phyloP scores from a whole-genome alignment of 1,140 invertebrate species.

The Saccostrea cuccullata region DNA sequence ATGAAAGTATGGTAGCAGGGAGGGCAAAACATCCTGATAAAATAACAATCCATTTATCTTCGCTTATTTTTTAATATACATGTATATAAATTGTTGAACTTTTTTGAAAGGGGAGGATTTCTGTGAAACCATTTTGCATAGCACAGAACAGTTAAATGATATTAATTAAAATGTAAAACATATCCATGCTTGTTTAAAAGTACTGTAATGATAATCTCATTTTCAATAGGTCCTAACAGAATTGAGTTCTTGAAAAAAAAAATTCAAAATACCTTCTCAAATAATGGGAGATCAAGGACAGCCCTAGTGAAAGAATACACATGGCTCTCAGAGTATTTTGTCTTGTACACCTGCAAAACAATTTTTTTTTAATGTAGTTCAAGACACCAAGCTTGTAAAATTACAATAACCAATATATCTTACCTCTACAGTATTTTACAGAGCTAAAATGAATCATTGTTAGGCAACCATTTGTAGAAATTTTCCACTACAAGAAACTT shows the following conservation, averaged over 20 bases:
- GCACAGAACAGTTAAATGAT: background rate
- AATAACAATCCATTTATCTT: background rate
- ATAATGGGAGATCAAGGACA: slow-evolving; percentile 66
- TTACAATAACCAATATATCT: too few relatives aligned
- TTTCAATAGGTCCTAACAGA: too few relatives aligned
- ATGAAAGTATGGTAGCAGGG: slow-evolving; percentile 83
- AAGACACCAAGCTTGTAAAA: too few relatives aligned
- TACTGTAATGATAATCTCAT: too few relatives aligned
- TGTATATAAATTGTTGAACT: background rate
- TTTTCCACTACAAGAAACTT: too few relatives aligned
- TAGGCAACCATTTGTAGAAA: background rate
- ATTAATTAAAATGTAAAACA: too few relatives aligned
- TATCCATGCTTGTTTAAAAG: background rate
- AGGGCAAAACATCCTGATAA: slow-evolving; percentile 83
- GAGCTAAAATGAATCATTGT: too few relatives aligned
- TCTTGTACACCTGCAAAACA: slow-evolving; percentile 61
- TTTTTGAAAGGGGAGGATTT: too few relatives aligned
- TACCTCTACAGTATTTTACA: too few relatives aligned
- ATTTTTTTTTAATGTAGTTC: too few relatives aligned
- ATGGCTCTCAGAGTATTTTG: slow-evolving; percentile 46
- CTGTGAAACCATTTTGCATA: too few relatives aligned
- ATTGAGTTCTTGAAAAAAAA: too few relatives aligned
- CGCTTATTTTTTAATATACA: background rate
- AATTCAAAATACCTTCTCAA: slow-evolving; percentile 69
- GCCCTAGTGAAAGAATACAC: slow-evolving; percentile 64